Evolutionary conservation across 2,888 invertebrate species (phyloP).

Genomic region (Platerodrilus igneus): DNA sequence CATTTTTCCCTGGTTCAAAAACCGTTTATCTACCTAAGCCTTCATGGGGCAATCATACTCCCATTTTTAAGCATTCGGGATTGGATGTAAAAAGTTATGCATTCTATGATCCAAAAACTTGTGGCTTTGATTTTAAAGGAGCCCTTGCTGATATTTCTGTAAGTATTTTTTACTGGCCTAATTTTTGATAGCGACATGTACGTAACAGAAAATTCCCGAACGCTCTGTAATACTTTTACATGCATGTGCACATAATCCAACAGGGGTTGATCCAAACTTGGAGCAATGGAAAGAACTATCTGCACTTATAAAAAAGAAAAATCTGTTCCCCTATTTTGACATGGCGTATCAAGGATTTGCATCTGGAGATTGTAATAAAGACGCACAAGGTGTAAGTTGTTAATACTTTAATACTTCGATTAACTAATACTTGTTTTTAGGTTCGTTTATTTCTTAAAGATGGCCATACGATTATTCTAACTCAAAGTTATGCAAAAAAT

Average conservation of each 20-base stretch:
- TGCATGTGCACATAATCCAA: slow-evolving; percentile 98
- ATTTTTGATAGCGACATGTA: neutral
- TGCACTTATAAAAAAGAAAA: slow-evolving; percentile 69
- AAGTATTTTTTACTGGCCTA: slow-evolving; percentile 44
- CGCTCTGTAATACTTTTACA: slow-evolving; percentile 86
- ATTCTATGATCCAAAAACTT: slow-evolving; percentile 90
- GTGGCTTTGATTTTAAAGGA: slow-evolving; percentile 89
- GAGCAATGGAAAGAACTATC: slow-evolving; percentile 91
- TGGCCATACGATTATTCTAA: slow-evolving; percentile 79
- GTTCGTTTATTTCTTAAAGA: slow-evolving; percentile 81
- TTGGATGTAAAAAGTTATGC: slow-evolving; percentile 83
- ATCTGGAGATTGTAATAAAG: slow-evolving; percentile 78
- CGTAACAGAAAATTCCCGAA: slow-evolving; percentile 80
- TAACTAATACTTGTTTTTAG: slow-evolving; percentile 24
- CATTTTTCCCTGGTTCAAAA: slow-evolving; percentile 75
- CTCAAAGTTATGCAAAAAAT: slow-evolving; percentile 97
- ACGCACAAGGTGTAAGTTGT: slow-evolving; percentile 69
- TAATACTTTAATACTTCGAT: neutral
- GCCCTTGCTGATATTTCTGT: slow-evolving; percentile 83
- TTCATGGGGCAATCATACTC: slow-evolving; percentile 98
- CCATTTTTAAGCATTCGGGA: slow-evolving; percentile 86
- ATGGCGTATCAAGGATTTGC: slow-evolving; percentile 99
- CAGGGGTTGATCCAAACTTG: slow-evolving; percentile 84
- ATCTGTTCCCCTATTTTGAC: slow-evolving; percentile 90
- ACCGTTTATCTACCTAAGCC: slow-evolving; percentile 86